A percentile compares a stretch with the other conserved stretches of the same genome.
These are phyloP conservation scores for Leucoraja erinaceus DNA, from an alignment of 2,113 vertebrate genomes.

Conservation along the genomic window DNA sequence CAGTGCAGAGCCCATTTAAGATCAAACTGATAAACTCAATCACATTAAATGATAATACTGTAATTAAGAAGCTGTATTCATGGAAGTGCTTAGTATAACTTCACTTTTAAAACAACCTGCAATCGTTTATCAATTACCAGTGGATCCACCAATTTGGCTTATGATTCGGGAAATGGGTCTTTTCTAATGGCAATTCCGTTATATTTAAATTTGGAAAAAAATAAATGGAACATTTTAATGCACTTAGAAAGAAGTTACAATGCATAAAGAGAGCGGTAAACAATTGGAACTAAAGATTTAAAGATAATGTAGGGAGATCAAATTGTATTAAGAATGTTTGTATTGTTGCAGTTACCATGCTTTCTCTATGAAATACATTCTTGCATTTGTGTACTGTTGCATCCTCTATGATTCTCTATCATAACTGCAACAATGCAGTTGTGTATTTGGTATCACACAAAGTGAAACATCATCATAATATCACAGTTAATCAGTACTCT, in stretches of 20 bases:
- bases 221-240: background rate
- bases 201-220: background rate
- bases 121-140: background rate
- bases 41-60: background rate
- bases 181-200: background rate
- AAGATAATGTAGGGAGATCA: background rate
- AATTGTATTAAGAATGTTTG: background rate
- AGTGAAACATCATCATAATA: too few relatives aligned
- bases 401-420: too few relatives aligned
- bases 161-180: background rate
- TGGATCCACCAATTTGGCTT: background rate
- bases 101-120: background rate
- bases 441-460: too few relatives aligned
- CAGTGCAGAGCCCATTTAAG: slow-evolving; percentile 6
- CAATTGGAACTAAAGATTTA: background rate
- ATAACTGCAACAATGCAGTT: too few relatives aligned
- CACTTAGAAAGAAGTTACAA: background rate
- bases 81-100: background rate
- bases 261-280: background rate
- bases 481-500: too few relatives aligned
- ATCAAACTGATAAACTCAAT: slow-evolving; percentile 20
- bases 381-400: too few relatives aligned
- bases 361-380: background rate
- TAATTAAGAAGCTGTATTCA: background rate
- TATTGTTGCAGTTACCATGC: background rate